A percentile compares a stretch with the other conserved stretches of the same genome.
phyloP scores from a whole-genome alignment of 2,113 vertebrate genomes.

The Cranoglanis bouderius region DNA sequence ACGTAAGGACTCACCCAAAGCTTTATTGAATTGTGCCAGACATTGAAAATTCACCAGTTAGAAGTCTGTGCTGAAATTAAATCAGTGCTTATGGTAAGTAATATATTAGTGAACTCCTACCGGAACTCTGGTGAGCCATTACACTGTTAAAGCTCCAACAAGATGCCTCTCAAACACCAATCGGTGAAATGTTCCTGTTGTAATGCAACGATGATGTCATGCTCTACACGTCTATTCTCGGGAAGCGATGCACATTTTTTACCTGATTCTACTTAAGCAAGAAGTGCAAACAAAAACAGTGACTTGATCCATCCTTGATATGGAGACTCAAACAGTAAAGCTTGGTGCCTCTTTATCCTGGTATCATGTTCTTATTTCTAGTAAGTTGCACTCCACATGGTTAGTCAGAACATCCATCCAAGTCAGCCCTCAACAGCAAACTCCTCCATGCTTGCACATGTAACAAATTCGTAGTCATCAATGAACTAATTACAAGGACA shows the following conservation, averaged over 20 bases:
- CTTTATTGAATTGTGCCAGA: slow-evolving; percentile 13
- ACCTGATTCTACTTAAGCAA: neutral
- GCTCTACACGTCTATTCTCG: neutral
- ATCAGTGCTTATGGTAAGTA: neutral
- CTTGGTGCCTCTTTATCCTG: neutral
- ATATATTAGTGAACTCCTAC: neutral
- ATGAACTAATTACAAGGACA: neutral
- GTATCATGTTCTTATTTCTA: neutral
- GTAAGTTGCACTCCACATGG: neutral
- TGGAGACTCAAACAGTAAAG: neutral
- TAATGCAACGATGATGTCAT: slow-evolving; percentile 5
- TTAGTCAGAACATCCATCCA: slow-evolving; percentile 6
- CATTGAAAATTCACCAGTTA: neutral
- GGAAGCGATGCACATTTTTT: neutral
- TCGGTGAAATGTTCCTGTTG: neutral
- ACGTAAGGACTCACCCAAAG: slow-evolving; percentile 14
- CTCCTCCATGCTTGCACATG: neutral
- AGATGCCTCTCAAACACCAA: neutral
- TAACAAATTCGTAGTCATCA: neutral
- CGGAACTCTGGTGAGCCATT: neutral
- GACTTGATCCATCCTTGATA: neutral
- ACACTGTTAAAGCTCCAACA: neutral
- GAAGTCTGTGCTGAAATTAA: neutral
- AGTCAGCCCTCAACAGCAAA: neutral
- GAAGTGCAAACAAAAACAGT: neutral